phyloP scores from a whole-genome alignment of 2,797 vertebrate genomes.

The Clarias fuscus region DNA sequence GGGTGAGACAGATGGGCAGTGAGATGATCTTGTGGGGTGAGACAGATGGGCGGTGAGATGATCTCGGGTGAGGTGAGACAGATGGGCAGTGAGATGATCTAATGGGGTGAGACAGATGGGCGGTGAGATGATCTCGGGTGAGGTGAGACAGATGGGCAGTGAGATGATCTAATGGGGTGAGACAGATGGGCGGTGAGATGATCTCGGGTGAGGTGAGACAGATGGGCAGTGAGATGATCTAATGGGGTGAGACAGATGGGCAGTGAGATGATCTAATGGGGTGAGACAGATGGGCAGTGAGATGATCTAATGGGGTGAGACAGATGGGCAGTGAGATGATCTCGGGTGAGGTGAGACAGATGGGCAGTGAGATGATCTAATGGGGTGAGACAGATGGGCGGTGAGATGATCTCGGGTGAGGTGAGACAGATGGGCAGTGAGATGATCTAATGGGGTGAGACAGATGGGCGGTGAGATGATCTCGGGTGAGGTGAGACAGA shows the following conservation, averaged over 20 bases:
- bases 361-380: too few species aligned
- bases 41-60: background rate
- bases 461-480: too few species aligned
- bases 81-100: background rate
- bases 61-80: background rate
- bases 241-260: background rate
- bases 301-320: background rate
- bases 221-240: too few species aligned
- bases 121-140: background rate
- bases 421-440: background rate
- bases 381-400: too few species aligned
- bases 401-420: too few species aligned
- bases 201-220: too few species aligned
- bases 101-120: background rate
- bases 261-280: background rate
- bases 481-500: too few species aligned
- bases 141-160: too few species aligned
- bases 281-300: background rate
- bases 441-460: background rate
- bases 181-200: too few species aligned
- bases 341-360: too few species aligned
- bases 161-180: too few species aligned
- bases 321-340: too few species aligned
- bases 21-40: background rate
- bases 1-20: background rate